These are phyloP conservation scores for Phania funesta DNA, from an alignment of 2,888 invertebrate species.

Conservation along the genomic window DNA sequence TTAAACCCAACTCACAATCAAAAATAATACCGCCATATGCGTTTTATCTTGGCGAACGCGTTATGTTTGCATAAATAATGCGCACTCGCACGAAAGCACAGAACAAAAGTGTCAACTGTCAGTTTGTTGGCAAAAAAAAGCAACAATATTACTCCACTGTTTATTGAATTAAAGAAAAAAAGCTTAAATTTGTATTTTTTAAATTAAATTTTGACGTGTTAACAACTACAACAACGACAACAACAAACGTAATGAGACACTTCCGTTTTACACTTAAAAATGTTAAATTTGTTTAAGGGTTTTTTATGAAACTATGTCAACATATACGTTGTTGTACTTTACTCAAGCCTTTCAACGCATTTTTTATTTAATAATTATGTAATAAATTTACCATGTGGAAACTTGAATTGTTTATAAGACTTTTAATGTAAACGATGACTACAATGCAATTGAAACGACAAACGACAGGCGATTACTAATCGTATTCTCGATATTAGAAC, in stretches of 20 bases:
- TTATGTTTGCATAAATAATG: conserved; percentile 63
- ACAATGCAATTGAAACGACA: background rate
- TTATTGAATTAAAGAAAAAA: background rate
- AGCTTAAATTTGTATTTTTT: background rate
- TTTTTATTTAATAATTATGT: conserved; percentile 22
- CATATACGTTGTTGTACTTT: conserved; percentile 30
- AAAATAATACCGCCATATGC: conserved; percentile 28
- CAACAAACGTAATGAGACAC: conserved; percentile 57
- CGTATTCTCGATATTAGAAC: too few relatives aligned
- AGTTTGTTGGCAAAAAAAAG: conserved; percentile 42
- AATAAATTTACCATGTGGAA: conserved; percentile 27
- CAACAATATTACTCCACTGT: conserved; percentile 25
- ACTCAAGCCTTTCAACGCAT: background rate
- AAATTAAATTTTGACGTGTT: conserved; percentile 3
- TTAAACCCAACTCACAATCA: too few relatives aligned
- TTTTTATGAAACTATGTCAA: conserved; percentile 5
- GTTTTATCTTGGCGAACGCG: conserved; percentile 44
- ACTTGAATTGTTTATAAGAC: background rate
- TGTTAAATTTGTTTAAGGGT: conserved; percentile 2
- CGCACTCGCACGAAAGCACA: conserved; percentile 40
- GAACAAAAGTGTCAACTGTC: conserved; percentile 58
- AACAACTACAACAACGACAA: conserved; percentile 31
- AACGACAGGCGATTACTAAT: background rate
- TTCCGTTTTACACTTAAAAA: conserved; percentile 59
- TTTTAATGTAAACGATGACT: background rate